Evolutionary conservation across 2,888 invertebrate genomes (phyloP).

Genomic region (Drosophila greeni): DNA sequence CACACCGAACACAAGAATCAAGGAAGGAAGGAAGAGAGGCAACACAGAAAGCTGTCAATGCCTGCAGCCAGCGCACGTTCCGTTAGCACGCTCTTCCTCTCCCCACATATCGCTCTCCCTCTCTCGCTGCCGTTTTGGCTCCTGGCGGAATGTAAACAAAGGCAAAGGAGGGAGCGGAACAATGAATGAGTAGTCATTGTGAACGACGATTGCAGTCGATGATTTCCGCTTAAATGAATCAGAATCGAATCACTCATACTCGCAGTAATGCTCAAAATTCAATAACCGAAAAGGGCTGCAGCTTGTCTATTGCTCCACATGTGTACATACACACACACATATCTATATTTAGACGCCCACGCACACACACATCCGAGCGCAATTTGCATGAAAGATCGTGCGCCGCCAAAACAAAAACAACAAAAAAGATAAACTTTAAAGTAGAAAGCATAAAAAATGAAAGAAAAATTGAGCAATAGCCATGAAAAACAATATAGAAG

Average conservation of each 20-base stretch:
- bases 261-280: conserved; percentile 18
- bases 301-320: conserved; percentile 6
- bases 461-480: conserved; percentile 1
- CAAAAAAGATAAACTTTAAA: neutral
- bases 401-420: conserved; percentile 11
- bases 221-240: conserved; percentile 26
- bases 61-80: conserved; percentile 37
- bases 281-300: conserved; percentile 26
- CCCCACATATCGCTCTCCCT: neutral
- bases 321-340: neutral
- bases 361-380: conserved; percentile 6
- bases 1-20: neutral
- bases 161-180: conserved; percentile 16
- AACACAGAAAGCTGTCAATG: conserved; percentile 31
- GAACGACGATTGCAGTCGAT: conserved; percentile 6
- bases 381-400: conserved; percentile 20
- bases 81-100: conserved; percentile 20
- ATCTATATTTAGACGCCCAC: conserved; percentile 38
- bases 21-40: conserved; percentile 26
- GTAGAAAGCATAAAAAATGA: neutral
- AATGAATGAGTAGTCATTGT: conserved; percentile 31
- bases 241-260: conserved; percentile 20
- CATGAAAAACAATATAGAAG: neutral
- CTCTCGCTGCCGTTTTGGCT: conserved; percentile 3
- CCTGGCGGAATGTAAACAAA: conserved; percentile 38